phyloP scores from a whole-genome alignment of 2,797 vertebrate species.

The Malacoraja senta region DNA sequence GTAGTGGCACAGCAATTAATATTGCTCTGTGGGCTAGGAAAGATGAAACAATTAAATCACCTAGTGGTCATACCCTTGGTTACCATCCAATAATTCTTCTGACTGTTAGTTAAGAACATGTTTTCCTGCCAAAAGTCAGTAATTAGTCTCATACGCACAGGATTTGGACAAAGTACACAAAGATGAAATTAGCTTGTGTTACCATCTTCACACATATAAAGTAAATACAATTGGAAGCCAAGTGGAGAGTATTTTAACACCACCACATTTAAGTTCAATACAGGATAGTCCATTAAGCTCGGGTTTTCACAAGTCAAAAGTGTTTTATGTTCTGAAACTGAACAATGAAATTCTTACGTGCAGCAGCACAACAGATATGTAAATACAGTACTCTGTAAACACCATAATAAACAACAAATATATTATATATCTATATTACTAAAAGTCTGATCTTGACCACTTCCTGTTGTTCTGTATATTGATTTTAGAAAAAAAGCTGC shows the following conservation, averaged over 20 bases:
- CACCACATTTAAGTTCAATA: neutral
- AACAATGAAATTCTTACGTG: no score
- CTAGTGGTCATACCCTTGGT: constrained; percentile 11
- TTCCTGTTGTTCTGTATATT: no score
- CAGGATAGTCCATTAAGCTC: neutral
- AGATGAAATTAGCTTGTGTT: neutral
- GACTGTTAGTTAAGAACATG: neutral
- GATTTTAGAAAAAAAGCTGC: no score
- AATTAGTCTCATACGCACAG: neutral
- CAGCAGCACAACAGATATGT: no score
- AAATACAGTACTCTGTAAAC: no score
- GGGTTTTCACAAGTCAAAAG: no score
- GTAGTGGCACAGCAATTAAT: constrained; percentile 1
- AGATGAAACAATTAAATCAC: neutral
- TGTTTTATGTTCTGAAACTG: no score
- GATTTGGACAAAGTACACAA: neutral
- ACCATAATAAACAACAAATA: no score
- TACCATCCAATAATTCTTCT: neutral
- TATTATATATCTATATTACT: no score
- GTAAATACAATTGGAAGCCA: neutral
- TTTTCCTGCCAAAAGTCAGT: neutral
- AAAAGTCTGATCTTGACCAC: no score
- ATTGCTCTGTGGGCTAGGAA: neutral
- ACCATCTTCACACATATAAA: neutral
- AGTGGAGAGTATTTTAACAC: neutral